Conservation (phyloP, 30 jellyfish, hydroid and myxozoan genomes). For the Aurelia coerulea region DNA sequence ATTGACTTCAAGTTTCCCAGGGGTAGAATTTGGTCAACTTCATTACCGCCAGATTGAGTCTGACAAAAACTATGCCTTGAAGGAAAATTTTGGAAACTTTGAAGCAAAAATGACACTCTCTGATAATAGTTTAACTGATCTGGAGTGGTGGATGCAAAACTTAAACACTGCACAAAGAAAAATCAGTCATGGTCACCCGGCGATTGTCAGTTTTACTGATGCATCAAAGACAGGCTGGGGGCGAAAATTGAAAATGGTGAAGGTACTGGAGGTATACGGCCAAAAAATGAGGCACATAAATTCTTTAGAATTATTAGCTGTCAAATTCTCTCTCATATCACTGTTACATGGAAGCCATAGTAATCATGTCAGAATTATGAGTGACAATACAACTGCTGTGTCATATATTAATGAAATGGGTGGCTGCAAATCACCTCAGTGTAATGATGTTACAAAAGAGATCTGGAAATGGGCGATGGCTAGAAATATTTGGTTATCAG, state of each 20-base stretch:
- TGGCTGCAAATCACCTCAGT: constrained; percentile 34
- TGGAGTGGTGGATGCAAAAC: constrained; percentile 42
- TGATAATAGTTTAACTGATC: constrained; percentile 27
- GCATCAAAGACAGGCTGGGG: constrained; percentile 57
- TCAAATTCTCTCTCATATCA: constrained; percentile 9
- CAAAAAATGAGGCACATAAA: constrained; percentile 32
- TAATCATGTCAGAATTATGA: constrained; percentile 14
- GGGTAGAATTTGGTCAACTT: constrained; percentile 34
- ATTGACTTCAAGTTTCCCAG: constrained; percentile 31
- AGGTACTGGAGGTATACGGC: constrained; percentile 42
- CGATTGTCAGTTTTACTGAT: constrained; percentile 12
- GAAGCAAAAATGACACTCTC: constrained; percentile 34
- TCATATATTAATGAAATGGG: constrained; percentile 44
- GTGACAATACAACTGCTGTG: constrained; percentile 46
- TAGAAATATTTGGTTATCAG: constrained; percentile 8
- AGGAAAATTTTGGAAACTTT: constrained; percentile 41
- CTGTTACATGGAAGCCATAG: neutral
- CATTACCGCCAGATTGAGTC: constrained; percentile 35
- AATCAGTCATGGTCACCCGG: constrained; percentile 7
- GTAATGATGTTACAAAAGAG: constrained; percentile 5
- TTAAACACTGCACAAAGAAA: neutral
- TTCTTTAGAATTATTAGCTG: constrained; percentile 18
- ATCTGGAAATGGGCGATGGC: constrained; percentile 38
- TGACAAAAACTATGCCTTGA: constrained; percentile 29
- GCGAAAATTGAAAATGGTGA: constrained; percentile 19